Conservation (phyloP, 2,797 vertebrate genomes). For the Gobionotothen gibberifrons region DNA sequence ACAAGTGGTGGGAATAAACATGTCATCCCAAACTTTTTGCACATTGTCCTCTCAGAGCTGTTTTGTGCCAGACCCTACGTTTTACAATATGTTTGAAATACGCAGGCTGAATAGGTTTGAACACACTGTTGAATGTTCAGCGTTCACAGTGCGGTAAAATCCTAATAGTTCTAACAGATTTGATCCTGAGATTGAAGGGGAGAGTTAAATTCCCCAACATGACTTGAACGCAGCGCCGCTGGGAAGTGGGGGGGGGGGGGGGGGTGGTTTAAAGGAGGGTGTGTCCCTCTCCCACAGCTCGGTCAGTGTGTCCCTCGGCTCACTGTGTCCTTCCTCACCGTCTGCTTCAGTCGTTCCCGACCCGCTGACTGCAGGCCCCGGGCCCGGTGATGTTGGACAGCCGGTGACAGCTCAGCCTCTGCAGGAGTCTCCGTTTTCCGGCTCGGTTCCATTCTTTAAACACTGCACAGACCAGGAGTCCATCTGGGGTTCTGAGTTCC, state of each 20-base stretch:
- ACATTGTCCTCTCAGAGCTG: background rate
- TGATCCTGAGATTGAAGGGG: background rate
- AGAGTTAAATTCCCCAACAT: background rate
- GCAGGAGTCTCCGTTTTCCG: background rate
- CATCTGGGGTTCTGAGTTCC: conserved; percentile 16
- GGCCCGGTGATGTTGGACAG: conserved; percentile 3
- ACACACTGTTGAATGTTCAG: background rate
- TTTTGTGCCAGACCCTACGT: background rate
- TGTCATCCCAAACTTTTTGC: background rate
- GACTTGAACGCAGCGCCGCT: conserved; percentile 31
- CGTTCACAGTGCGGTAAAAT: too few species aligned
- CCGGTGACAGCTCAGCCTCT: background rate
- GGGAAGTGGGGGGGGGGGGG: conserved; percentile 42
- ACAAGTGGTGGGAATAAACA: background rate
- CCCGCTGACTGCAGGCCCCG: background rate
- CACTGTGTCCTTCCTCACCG: background rate
- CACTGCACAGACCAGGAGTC: background rate
- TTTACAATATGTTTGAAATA: background rate
- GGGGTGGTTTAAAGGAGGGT: conserved; percentile 65
- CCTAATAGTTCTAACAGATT: background rate
- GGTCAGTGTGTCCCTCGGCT: background rate
- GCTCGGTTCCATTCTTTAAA: background rate
- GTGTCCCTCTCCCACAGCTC: conserved; percentile 52
- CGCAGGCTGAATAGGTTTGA: background rate
- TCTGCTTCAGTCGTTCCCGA: too few species aligned